Base-by-base conservation (phyloP, 2,113 vertebrate species). In the Aleadryas rufinucha region DNA sequence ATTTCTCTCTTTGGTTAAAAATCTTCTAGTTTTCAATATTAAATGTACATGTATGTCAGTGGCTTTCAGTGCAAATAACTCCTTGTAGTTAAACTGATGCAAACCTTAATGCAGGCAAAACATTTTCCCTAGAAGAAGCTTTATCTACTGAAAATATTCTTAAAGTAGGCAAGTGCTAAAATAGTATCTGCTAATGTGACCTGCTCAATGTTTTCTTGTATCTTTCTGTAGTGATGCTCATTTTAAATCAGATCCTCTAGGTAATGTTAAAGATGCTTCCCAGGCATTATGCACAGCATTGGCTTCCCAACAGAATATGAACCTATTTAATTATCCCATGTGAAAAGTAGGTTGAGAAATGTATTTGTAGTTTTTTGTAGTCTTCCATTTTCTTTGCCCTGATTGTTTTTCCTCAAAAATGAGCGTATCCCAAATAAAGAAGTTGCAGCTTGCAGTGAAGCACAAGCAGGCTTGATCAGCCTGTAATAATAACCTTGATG, bases 291-390 rank as follows among this genome's bases (percentile, higher is more conserved):
- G 75, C n/a, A 54, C 50, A 54, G 33, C 21, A 30, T 6, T 88
- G 60, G 68, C 86, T 69, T 91, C 89, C 61, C 78, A 56, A 3
- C 30, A 80, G 70, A 50, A 70, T 90, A 92, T 50, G 83, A 94
- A 81, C 60, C 56, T 78, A 56, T 82, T 90, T 95, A 92, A 89
- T 90, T 74, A 78, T 44, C 68, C 52, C 44, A 16, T 14, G 23
- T 65, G 63, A 85, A 82, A 92, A 93, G 49, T 83, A 94, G 91
- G 42, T 70, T 90, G 83, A 64, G 20, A 90, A 92, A 81, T 75
- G 23, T 75, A 59, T 89, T 89, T 93, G 64, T 87, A 57, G 52
- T 66, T 89, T 60, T 84, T 87, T 72, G 39, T 80, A 74, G 27
- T 77, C 37, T 88, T 85, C 28, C 13, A 28, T 88, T 89, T 90